A percentile compares a stretch with the other conserved stretches of the same genome.
phyloP scores from a whole-genome alignment of 1,140 invertebrate genomes.

The Mactra quadrangularis region DNA sequence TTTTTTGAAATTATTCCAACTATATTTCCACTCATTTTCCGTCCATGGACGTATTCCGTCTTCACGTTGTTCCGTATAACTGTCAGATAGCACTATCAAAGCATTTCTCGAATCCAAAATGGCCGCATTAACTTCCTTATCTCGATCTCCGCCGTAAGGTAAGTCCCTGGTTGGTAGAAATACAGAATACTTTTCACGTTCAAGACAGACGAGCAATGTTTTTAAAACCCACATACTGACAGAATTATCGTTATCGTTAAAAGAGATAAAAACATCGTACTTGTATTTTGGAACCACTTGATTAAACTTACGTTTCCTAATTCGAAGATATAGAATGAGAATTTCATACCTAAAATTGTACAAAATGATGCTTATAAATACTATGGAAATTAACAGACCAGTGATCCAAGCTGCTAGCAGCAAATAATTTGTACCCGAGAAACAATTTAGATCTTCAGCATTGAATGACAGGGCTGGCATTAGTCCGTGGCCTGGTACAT shows the following conservation, averaged over 20 bases:
- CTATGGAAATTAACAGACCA: not conserved
- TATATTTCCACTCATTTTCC: conserved; percentile 50
- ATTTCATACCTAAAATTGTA: conserved; percentile 48
- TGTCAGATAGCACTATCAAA: conserved; percentile 34
- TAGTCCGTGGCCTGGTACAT: not conserved
- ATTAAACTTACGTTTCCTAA: not conserved
- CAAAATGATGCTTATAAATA: not conserved
- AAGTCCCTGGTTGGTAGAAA: conserved; percentile 25
- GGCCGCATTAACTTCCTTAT: not conserved
- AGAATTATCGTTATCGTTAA: conserved; percentile 18
- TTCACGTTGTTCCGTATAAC: not conserved
- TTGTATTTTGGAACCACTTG: not conserved
- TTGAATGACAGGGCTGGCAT: not conserved
- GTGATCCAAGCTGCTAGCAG: not conserved
- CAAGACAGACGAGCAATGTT: not conserved
- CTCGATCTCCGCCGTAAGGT: conserved; percentile 13
- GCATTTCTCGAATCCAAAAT: not conserved
- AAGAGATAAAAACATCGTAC: conserved; percentile 33
- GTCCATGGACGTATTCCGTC: conserved; percentile 17
- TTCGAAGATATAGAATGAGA: conserved; percentile 19
- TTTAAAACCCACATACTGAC: conserved; percentile 25
- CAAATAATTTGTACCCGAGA: not conserved
- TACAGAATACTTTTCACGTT: not conserved
- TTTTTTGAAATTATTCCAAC: conserved; percentile 20
- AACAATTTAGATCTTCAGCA: not conserved